Conservation (phyloP, 1,140 invertebrate species). For the Danaus plexippus region DNA sequence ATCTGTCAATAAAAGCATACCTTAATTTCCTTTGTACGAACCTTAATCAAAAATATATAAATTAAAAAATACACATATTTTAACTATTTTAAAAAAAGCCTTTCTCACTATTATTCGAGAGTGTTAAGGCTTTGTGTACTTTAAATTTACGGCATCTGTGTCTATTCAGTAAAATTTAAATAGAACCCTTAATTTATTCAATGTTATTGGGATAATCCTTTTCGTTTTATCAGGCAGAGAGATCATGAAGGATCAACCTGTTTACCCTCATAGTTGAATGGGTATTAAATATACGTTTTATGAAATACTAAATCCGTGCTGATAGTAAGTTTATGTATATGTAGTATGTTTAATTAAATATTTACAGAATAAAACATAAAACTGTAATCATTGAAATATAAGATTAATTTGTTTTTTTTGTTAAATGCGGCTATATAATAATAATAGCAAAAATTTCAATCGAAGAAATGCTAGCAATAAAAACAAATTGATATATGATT, state of each 20-base stretch:
- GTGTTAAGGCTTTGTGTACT: too few relatives aligned
- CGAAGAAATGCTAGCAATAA: background rate
- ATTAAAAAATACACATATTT: too few relatives aligned
- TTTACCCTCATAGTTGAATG: conserved; percentile 15
- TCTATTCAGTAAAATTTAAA: conserved; percentile 1
- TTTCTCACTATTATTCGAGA: too few relatives aligned
- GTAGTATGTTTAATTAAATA: background rate
- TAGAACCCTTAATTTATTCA: conserved; percentile 18
- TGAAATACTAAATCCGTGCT: background rate
- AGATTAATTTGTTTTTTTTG: background rate
- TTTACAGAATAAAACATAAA: background rate
- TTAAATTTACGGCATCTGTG: too few relatives aligned
- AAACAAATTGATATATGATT: too few relatives aligned
- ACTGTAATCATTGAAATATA: conserved; percentile 4
- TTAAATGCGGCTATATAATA: background rate
- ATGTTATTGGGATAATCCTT: conserved; percentile 19
- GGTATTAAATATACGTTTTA: conserved; percentile 12
- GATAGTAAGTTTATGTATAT: background rate
- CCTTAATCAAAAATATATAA: too few relatives aligned
- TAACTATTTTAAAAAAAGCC: too few relatives aligned
- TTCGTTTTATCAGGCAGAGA: conserved; percentile 16
- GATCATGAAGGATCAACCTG: conserved; percentile 16
- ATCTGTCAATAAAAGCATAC: too few relatives aligned
- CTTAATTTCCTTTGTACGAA: too few relatives aligned
- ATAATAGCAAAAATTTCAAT: background rate